phyloP scores from a whole-genome alignment of 2,888 invertebrate genomes.

The Brachylomia viminalis region DNA sequence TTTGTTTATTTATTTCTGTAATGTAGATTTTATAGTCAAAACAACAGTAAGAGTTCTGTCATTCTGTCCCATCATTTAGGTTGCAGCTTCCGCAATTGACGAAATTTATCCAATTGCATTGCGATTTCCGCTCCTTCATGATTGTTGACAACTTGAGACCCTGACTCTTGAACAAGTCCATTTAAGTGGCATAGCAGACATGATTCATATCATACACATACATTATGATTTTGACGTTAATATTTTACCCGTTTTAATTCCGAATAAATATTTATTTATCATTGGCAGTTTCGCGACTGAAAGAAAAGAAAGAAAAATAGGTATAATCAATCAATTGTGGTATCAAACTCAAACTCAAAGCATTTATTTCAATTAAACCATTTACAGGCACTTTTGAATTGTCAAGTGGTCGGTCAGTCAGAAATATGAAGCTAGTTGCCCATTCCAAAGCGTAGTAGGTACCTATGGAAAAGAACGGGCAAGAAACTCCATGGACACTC shows the following conservation, averaged over 20 bases:
- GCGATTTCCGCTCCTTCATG: slow-evolving; percentile 26
- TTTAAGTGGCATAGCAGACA: background rate
- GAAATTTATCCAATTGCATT: slow-evolving; percentile 27
- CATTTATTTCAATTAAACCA: too few relatives aligned
- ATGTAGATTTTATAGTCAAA: background rate
- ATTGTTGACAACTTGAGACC: slow-evolving; percentile 1
- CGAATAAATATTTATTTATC: background rate
- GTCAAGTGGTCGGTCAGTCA: too few relatives aligned
- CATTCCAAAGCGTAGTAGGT: too few relatives aligned
- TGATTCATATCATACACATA: background rate
- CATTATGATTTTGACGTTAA: background rate
- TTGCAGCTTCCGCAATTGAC: slow-evolving; percentile 22
- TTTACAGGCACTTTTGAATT: too few relatives aligned
- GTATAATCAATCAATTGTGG: too few relatives aligned
- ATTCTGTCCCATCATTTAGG: slow-evolving; percentile 8
- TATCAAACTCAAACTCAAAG: too few relatives aligned
- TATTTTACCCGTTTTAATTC: background rate
- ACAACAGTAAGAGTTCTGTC: background rate
- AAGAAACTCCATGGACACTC: too few relatives aligned
- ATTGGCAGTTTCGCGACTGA: background rate
- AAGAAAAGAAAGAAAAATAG: too few relatives aligned
- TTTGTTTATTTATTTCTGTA: background rate
- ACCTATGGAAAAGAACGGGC: too few relatives aligned
- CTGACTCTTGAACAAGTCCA: background rate
- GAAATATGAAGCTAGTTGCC: too few relatives aligned